Base-by-base conservation (phyloP, 1,140 invertebrate genomes). In the Helicoverpa zea region DNA sequence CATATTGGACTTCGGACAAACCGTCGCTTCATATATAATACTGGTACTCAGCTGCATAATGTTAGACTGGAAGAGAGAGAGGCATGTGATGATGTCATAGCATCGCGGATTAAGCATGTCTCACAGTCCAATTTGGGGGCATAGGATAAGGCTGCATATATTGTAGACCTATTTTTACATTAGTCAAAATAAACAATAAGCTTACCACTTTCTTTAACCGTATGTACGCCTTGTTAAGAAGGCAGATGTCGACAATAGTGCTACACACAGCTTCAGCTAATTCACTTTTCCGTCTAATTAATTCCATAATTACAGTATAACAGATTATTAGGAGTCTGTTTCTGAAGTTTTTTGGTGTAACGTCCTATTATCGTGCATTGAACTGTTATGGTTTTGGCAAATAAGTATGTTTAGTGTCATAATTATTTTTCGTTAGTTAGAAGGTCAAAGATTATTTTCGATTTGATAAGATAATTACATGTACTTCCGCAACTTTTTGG, bases 201-300 rank as follows among this genome's bases (percentile, higher is more conserved):
- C 43, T 79, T 12, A 12, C 13, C 3, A 47, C 16, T 11, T 12
- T n/a, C 4, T 7, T 11, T 4, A 12, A 1, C 52, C 23, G 79
- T 82, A 58, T 81, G 81, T 81, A 0, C 29, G 30, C 18, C 16
- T 35, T 54, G 72, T 66, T 74, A 84, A 83, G 81, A 84, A 86
- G 73, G 85, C 85, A 86, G 85, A 84, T 86, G 85, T 83, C 75
- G 80, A 80, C 85, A 84, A 84, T 84, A 82, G 79, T 56, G 68
- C 81, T 86, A 83, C 56, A 86, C 81, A 82, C 79, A 63, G 84
- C 47, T 56, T 59, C 78, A 81, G 68, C 78, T 86, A 86, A 86
- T 86, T 79, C 83, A 83, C 81, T 84, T 86, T 86, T 84, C 83
- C 78, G 51, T 75, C 83, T 82, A 84, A 86, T 86, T 86, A 84